A percentile compares a stretch with the other conserved stretches of the same genome.
Evolutionary conservation across 2,797 vertebrate genomes (phyloP).

Genomic region (Halcyon leucocephala): DNA sequence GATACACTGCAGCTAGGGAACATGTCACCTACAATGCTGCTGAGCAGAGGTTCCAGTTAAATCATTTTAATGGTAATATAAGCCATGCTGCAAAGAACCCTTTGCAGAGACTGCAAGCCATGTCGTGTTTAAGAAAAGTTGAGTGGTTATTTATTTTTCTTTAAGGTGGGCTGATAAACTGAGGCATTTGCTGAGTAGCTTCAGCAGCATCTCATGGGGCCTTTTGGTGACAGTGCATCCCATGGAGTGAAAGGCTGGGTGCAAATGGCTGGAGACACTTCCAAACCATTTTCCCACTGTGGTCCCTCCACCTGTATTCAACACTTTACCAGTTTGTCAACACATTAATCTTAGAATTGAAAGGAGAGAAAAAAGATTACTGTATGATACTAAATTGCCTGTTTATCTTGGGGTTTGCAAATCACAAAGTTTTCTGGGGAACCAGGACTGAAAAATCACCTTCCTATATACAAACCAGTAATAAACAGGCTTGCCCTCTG

Average conservation of each 20-base stretch:
- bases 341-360: background rate
- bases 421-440: background rate
- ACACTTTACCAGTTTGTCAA: background rate
- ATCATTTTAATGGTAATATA: conserved; percentile 64
- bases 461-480: background rate
- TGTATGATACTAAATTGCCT: background rate
- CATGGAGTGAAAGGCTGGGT: background rate
- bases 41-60: conserved; percentile 59
- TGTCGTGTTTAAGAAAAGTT: background rate
- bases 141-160: background rate
- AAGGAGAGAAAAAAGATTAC: background rate
- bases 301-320: background rate
- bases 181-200: background rate
- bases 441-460: background rate
- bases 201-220: background rate
- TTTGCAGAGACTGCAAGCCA: background rate
- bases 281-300: fast-evolving
- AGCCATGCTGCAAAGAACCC: background rate
- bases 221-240: background rate
- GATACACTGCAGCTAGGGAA: conserved; percentile 68
- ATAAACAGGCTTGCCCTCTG: background rate
- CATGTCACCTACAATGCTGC: conserved; percentile 55
- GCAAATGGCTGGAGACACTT: background rate
- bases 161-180: background rate
- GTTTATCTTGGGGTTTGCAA: background rate